phyloP scores from a whole-genome alignment of 2,797 vertebrate genomes.

The Sebastes kiyomatsui region DNA sequence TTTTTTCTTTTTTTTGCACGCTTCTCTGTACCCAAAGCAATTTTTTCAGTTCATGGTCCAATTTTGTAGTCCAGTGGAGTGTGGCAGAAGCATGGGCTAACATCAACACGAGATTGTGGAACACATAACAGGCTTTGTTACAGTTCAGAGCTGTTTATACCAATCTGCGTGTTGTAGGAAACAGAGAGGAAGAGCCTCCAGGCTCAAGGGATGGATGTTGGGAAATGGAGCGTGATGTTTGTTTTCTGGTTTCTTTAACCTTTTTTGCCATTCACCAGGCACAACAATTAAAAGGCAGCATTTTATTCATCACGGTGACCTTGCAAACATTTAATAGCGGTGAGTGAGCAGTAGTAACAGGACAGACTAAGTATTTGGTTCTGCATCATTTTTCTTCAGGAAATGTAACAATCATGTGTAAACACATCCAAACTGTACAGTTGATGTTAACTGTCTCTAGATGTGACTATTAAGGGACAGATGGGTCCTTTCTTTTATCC shows the following conservation, averaged over 20 bases:
- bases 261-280: not conserved
- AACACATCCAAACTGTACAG: not conserved
- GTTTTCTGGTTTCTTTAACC: constrained; percentile 2
- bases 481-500: not conserved
- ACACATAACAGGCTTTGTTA: constrained; percentile 68
- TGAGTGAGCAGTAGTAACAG: not conserved
- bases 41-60: constrained; percentile 76
- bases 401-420: not conserved
- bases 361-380: not conserved
- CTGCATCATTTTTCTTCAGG: not conserved
- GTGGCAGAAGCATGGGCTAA: constrained; percentile 58
- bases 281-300: constrained; percentile 4
- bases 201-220: constrained; percentile 9
- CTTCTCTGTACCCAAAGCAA: constrained; percentile 68
- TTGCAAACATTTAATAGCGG: not conserved
- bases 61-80: constrained; percentile 67
- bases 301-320: not conserved
- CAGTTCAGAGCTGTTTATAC: constrained; percentile 59
- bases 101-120: constrained; percentile 62
- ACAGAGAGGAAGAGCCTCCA: not conserved
- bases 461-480: not conserved
- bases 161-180: constrained; percentile 30
- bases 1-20: constrained; percentile 23
- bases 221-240: constrained; percentile 26
- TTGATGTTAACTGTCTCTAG: not conserved